Conservation (phyloP, 53 echinoderm and acorn worm species). For the Zoroaster sp. region DNA sequence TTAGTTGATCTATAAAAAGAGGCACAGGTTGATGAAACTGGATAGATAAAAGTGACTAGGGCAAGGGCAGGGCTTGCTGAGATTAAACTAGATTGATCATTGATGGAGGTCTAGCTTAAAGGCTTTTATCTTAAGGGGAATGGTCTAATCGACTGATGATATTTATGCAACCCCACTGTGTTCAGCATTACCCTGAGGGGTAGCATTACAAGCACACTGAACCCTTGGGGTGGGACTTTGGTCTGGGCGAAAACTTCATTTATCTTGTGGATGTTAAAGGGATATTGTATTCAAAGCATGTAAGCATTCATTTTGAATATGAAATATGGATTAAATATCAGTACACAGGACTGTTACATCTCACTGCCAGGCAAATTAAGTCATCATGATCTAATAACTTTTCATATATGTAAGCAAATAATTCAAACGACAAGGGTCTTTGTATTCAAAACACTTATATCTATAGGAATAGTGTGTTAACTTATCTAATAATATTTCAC, state of each 20-base stretch:
- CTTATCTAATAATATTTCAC: too few species aligned
- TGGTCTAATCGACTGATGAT: not conserved
- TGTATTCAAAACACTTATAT: too few species aligned
- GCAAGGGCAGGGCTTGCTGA: not conserved
- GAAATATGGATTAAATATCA: too few species aligned
- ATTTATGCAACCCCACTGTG: conserved; percentile 23
- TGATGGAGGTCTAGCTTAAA: not conserved
- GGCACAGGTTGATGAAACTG: not conserved
- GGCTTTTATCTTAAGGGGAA: not conserved
- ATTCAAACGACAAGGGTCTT: too few species aligned
- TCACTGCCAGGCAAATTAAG: too few species aligned
- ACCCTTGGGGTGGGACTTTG: not conserved
- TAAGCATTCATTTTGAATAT: too few species aligned
- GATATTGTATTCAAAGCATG: not conserved
- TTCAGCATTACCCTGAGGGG: not conserved
- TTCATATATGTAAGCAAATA: too few species aligned
- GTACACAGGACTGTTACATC: too few species aligned
- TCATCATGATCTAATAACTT: too few species aligned
- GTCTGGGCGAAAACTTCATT: not conserved
- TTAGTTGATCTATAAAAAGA: too few species aligned
- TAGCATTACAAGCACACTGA: not conserved
- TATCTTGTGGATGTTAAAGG: not conserved
- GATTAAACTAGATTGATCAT: conserved; percentile 4
- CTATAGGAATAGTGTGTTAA: too few species aligned
- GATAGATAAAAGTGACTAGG: not conserved